Base-by-base conservation (phyloP, 2,888 invertebrate genomes). In the Drosophila testacea region DNA sequence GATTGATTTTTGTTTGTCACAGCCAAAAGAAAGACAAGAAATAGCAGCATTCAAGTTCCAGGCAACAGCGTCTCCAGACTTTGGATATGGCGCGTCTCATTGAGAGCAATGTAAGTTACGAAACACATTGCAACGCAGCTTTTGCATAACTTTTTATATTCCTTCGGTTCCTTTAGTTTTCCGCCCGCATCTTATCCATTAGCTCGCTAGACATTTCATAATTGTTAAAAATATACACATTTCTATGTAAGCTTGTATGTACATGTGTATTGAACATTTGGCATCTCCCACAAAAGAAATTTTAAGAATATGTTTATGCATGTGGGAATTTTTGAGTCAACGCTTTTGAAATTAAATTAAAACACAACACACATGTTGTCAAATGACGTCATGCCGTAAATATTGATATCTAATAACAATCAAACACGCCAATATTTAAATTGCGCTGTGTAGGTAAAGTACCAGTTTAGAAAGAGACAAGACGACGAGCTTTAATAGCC, bases 21-120 rank as follows among this genome's bases (percentile, higher is more conserved):
- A 47, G 44, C n/a, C n/a, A 34, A 22, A 22, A 36, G 34, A 10
- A 39, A 32, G 32, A 13, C 44, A 30, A 11, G 36, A 27, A 36
- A 13, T 41, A 30, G 62, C 42, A 34, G 30, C 11, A 42, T 51
- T n/a, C 38, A 27, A 42, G 28, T 22, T 69, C 73, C 67, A 69
- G 65, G 11, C 10, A 9, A 27, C 11, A 41, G n/a, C 46, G 27
- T 16, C 62, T 65, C 70, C 64, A 71, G 63, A 34, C 63, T 4
- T 48, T 56, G 61, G 56, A 67, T 28, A 84, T 84, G 83, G 83
- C 83, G 50, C 83, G 83, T 54, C 41, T 82, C 39, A 66, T 84
- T 56, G 83, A 87, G 48, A 87, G 62, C 73, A 87, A 82, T 67
- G 83, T 84, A 80, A 84, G 83, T 84, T 86, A 72, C 57, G 77